Conservation (phyloP, 1,140 invertebrate genomes). For the Limonius californicus region DNA sequence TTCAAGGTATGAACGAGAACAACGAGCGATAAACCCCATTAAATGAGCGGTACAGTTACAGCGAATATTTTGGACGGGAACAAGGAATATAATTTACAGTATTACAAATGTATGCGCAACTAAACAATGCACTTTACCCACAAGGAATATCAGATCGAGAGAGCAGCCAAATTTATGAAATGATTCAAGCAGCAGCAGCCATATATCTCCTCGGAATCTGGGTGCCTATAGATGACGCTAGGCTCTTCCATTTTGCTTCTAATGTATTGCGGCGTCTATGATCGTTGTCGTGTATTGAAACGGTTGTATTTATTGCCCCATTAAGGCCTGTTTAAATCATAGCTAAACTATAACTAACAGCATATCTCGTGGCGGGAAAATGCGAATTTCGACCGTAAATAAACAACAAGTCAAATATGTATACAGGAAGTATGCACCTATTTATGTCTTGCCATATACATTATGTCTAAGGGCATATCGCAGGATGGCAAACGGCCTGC, state of each 20-base stretch:
- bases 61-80: neutral
- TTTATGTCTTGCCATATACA: neutral
- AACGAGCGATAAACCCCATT: too few relatives aligned
- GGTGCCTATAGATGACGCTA: constrained; percentile 34
- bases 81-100: constrained; percentile 7
- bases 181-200: constrained; percentile 31
- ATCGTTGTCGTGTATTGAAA: constrained; percentile 46
- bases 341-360: constrained; percentile 44
- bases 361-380: constrained; percentile 31
- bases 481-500: too few relatives aligned
- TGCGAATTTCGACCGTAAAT: constrained; percentile 28
- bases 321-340: constrained; percentile 46
- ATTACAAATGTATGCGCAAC: constrained; percentile 22
- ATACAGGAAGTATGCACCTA: constrained; percentile 1
- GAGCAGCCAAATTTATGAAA: constrained; percentile 31
- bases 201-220: constrained; percentile 32
- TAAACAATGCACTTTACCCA: constrained; percentile 27
- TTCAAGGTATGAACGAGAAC: too few relatives aligned
- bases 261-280: constrained; percentile 42
- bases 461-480: too few relatives aligned
- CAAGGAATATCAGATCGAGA: constrained; percentile 26
- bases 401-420: constrained; percentile 16
- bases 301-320: constrained; percentile 46
- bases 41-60: neutral
- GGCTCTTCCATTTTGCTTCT: constrained; percentile 38